Evolutionary conservation across 2,888 invertebrate species (phyloP).

Genomic region (Congeria kusceri): DNA sequence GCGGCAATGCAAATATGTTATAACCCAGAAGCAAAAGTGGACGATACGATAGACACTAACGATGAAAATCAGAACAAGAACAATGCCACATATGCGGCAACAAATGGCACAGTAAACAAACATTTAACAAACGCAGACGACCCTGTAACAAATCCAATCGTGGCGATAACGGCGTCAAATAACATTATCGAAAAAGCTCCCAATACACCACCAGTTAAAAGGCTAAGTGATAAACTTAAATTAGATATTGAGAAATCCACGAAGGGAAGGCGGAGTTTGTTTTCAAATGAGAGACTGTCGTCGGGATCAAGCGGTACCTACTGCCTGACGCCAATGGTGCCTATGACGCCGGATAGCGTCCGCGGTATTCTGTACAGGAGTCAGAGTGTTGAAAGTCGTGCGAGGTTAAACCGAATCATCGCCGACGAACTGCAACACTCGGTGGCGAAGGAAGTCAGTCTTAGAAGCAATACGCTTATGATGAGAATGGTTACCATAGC

Average conservation of each 20-base stretch:
- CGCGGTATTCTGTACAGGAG: slow-evolving; percentile 50
- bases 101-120: not conserved
- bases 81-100: not conserved
- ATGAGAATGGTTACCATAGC: slow-evolving; percentile 63
- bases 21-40: not conserved
- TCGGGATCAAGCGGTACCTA: slow-evolving; percentile 37
- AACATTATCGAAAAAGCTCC: not conserved
- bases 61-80: not conserved
- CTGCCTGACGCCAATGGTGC: slow-evolving; percentile 33
- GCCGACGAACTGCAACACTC: slow-evolving; percentile 50
- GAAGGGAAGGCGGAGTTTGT: not conserved
- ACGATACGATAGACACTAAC: not conserved
- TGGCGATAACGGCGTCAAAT: not conserved
- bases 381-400: slow-evolving; percentile 58
- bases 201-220: not conserved
- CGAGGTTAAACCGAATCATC: slow-evolving; percentile 54
- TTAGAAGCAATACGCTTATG: slow-evolving; percentile 61
- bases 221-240: not conserved
- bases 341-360: slow-evolving; percentile 50
- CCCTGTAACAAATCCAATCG: too few species aligned
- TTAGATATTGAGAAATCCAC: not conserved
- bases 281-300: slow-evolving; percentile 34
- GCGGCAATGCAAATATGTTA: not conserved
- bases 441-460: slow-evolving; percentile 53
- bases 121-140: too few species aligned